Conservation (phyloP, 2,888 invertebrate species). For the Lucinisca nassula region DNA sequence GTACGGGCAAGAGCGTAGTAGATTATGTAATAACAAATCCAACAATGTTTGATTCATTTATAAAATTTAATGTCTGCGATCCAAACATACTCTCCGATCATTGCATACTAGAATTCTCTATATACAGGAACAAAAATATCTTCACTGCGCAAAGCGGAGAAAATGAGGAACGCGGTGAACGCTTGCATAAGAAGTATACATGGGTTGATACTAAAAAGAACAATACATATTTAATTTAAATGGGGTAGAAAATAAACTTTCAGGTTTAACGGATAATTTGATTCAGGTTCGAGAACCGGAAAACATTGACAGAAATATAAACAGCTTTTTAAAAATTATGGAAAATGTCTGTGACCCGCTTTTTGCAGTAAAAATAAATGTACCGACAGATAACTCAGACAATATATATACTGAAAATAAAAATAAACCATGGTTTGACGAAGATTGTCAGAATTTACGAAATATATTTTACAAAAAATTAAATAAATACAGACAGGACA, state of each 20-base stretch:
- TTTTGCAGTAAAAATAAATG: no score
- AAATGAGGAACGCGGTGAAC: neutral
- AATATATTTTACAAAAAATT: no score
- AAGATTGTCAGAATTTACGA: no score
- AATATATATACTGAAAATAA: no score
- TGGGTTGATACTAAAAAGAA: neutral
- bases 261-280: neutral
- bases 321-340: no score
- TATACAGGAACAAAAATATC: neutral
- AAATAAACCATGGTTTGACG: no score
- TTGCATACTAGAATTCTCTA: neutral
- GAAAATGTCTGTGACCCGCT: no score
- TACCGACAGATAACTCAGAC: no score
- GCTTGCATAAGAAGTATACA: neutral
- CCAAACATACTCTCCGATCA: neutral
- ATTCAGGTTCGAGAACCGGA: neutral
- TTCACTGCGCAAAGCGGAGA: neutral
- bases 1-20: neutral
- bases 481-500: no score
- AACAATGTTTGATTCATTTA: neutral
- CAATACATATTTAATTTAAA: neutral
- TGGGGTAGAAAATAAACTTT: neutral
- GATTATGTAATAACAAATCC: constrained; percentile 1
- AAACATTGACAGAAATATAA: neutral
- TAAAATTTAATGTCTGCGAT: neutral